A percentile compares a stretch with the other conserved stretches of the same genome.
Evolutionary conservation across 2,888 invertebrate genomes (phyloP).

Genomic region (Keiferia lycopersicella): DNA sequence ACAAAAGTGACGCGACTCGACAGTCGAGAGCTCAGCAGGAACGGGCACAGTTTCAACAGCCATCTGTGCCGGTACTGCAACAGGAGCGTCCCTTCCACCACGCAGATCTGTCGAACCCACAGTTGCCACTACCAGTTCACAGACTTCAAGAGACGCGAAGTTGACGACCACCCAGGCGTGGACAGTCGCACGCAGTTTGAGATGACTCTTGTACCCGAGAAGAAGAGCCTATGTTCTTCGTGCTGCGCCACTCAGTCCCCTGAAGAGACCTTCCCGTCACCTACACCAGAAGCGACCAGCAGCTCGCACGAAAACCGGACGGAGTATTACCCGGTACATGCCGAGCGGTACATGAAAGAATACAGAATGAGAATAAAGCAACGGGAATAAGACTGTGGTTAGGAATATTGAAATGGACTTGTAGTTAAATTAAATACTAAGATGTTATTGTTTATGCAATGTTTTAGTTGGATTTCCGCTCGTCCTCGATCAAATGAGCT

Average conservation of each 20-base stretch:
- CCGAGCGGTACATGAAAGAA: slow-evolving; percentile 62
- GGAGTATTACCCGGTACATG: slow-evolving; percentile 65
- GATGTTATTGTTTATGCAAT: no score
- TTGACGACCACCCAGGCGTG: background rate
- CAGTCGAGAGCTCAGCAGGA: slow-evolving; percentile 30
- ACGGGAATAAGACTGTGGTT: slow-evolving; percentile 39
- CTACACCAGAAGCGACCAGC: slow-evolving; percentile 36
- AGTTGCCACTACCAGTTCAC: slow-evolving; percentile 14
- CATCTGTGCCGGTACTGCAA: slow-evolving; percentile 22
- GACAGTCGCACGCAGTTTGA: slow-evolving; percentile 9
- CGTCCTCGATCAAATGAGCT: no score
- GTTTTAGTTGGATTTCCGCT: no score
- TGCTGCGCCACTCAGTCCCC: slow-evolving; percentile 49
- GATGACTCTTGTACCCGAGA: slow-evolving; percentile 10
- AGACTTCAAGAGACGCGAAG: slow-evolving; percentile 6
- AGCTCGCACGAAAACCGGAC: slow-evolving; percentile 63
- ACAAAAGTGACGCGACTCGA: slow-evolving; percentile 36
- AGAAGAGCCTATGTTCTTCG: slow-evolving; percentile 13
- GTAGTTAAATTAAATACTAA: background rate
- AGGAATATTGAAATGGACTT: slow-evolving; percentile 24
- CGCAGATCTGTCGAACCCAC: background rate
- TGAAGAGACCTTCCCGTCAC: slow-evolving; percentile 47
- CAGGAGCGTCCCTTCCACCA: background rate
- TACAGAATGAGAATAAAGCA: slow-evolving; percentile 39
- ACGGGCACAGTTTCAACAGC: background rate